Conservation (phyloP, 2,113 vertebrate genomes). For the Melanerpes formicivorus region DNA sequence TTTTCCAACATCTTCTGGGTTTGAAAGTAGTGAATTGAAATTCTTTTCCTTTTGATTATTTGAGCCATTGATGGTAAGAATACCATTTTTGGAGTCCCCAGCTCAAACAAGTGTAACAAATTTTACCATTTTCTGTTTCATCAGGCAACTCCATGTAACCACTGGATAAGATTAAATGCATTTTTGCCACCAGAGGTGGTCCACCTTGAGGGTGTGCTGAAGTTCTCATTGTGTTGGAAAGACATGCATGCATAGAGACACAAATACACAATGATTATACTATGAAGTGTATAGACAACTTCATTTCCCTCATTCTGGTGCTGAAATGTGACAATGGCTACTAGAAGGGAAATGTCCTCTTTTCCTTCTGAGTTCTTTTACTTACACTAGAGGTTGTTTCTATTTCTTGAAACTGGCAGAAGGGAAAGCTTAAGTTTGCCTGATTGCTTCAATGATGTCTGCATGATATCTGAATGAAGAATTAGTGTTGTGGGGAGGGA, state of each 20-base stretch:
- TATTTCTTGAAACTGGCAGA: background rate
- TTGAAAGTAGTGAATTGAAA: background rate
- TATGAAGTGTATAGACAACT: background rate
- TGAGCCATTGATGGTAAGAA: background rate
- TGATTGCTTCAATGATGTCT: background rate
- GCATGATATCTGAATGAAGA: background rate
- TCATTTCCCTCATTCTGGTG: background rate
- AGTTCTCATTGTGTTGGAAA: background rate
- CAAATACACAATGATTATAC: background rate
- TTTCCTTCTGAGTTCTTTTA: background rate
- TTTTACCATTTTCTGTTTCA: background rate
- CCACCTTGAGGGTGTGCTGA: background rate
- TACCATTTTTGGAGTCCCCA: background rate
- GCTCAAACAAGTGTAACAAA: background rate
- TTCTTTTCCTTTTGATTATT: background rate
- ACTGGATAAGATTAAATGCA: background rate
- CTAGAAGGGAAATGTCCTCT: background rate
- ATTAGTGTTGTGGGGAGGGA: background rate
- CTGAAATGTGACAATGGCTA: background rate
- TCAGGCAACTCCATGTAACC: background rate
- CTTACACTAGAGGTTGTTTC: background rate
- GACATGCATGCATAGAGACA: background rate
- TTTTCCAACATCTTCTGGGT: background rate
- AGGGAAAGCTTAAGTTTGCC: background rate
- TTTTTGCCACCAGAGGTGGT: background rate